These are phyloP conservation scores for Seladonia tumulorum DNA, from an alignment of 2,888 invertebrate species.

Conservation along the genomic window DNA sequence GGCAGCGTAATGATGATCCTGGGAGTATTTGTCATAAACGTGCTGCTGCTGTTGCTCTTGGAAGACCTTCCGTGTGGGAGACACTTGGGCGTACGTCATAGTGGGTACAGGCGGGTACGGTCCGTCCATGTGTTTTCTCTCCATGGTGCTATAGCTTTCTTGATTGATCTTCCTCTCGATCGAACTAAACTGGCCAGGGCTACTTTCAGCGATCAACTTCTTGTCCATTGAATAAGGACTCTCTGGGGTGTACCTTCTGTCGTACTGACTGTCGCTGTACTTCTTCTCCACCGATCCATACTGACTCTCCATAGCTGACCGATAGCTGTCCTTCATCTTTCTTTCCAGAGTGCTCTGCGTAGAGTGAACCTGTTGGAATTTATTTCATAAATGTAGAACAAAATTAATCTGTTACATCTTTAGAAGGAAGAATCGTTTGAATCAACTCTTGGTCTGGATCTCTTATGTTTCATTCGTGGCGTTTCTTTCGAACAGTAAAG, in stretches of 20 bases:
- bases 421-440: too few relatives aligned
- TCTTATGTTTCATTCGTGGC: too few relatives aligned
- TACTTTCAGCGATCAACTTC: constrained; percentile 67
- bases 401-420: too few relatives aligned
- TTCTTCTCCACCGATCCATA: constrained; percentile 74
- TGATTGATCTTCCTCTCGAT: constrained; percentile 79
- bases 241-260: constrained; percentile 60
- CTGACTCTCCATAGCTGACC: constrained; percentile 66
- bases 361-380: constrained; percentile 70
- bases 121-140: constrained; percentile 53
- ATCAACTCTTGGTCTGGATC: too few relatives aligned
- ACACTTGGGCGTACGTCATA: constrained; percentile 62
- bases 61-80: constrained; percentile 62
- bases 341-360: constrained; percentile 80
- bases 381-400: too few relatives aligned
- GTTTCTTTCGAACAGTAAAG: too few relatives aligned
- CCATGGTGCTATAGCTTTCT: constrained; percentile 63
- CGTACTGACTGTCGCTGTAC: constrained; percentile 63
- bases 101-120: constrained; percentile 65
- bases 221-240: constrained; percentile 66
- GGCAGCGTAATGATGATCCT: constrained; percentile 64
- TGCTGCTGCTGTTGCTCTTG: constrained; percentile 61
- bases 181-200: constrained; percentile 77
- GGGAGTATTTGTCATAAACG: constrained; percentile 59
- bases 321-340: constrained; percentile 76